These are phyloP conservation scores for Aplochiton taeniatus DNA, from an alignment of 2,797 vertebrate species.

Conservation along the genomic window DNA sequence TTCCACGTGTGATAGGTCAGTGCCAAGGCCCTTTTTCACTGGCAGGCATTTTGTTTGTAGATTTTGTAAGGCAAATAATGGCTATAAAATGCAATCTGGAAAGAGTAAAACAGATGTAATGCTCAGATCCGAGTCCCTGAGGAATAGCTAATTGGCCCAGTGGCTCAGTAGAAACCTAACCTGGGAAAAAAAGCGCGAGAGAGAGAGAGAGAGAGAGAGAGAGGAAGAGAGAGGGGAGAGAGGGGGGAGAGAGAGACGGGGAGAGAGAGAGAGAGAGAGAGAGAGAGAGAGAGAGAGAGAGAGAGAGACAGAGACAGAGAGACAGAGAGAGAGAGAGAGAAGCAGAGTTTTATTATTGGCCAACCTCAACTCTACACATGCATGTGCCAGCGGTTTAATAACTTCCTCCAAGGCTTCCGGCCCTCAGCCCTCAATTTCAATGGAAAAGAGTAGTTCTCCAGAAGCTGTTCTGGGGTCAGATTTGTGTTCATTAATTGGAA, in stretches of 20 bases:
- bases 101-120: slow-evolving; percentile 77
- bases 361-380: slow-evolving; percentile 68
- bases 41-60: slow-evolving; percentile 79
- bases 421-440: neutral
- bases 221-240: slow-evolving; percentile 28
- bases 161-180: slow-evolving; percentile 64
- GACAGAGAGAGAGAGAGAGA: no score
- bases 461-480: neutral
- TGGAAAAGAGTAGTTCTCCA: neutral
- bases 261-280: neutral
- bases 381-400: slow-evolving; percentile 76
- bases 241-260: slow-evolving; percentile 52
- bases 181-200: slow-evolving; percentile 17
- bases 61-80: slow-evolving; percentile 75
- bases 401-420: slow-evolving; percentile 60
- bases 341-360: slow-evolving; percentile 71
- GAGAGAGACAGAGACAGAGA: no score
- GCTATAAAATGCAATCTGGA: slow-evolving; percentile 79
- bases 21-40: slow-evolving; percentile 64
- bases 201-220: slow-evolving; percentile 11
- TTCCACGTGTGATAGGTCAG: slow-evolving; percentile 72
- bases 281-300: no score
- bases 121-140: slow-evolving; percentile 76
- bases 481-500: neutral
- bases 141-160: slow-evolving; percentile 77